Percentiles rank a stretch among this genome's conserved stretches.
phyloP scores from a whole-genome alignment of 2,113 vertebrate species.

The Pyrgilauda ruficollis region DNA sequence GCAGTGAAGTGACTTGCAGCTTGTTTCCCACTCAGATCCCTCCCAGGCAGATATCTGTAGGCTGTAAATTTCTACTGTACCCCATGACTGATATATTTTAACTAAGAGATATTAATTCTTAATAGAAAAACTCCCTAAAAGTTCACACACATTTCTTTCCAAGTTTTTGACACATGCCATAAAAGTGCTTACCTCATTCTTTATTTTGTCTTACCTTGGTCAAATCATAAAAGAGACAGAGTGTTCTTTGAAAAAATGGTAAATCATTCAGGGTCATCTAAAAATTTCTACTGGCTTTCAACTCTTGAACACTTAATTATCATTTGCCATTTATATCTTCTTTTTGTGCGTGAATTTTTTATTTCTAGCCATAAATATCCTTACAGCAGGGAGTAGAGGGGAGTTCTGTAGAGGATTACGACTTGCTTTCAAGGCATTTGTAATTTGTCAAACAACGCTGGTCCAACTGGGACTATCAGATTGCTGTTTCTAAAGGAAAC shows the following conservation, averaged over 20 bases:
- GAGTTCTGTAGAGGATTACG: not conserved
- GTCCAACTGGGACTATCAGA: not conserved
- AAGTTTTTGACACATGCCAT: not conserved
- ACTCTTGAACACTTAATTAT: conserved; percentile 11
- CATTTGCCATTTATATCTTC: conserved; percentile 38
- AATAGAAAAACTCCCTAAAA: conserved; percentile 47
- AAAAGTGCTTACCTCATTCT: not conserved
- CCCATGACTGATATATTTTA: not conserved
- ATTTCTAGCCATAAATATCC: conserved; percentile 36
- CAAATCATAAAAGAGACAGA: not conserved
- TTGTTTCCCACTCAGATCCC: not conserved
- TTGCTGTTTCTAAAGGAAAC: not conserved
- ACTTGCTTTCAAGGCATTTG: not conserved
- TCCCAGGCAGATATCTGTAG: not conserved
- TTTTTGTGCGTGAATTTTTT: conserved; percentile 1
- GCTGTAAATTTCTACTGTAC: not conserved
- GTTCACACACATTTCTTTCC: conserved; percentile 44
- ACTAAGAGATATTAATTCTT: not conserved
- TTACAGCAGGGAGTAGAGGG: not conserved
- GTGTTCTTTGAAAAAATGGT: conserved; percentile 9
- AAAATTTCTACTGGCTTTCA: conserved; percentile 27
- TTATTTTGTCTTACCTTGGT: conserved; percentile 34
- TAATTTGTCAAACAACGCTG: conserved; percentile 5
- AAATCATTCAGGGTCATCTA: conserved; percentile 42
- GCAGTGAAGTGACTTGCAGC: not conserved